A percentile compares a stretch with the other conserved stretches of the same genome.
These are phyloP conservation scores for Carollia perspicillata DNA, from an alignment of 2,113 vertebrate species.

Conservation along the genomic window DNA sequence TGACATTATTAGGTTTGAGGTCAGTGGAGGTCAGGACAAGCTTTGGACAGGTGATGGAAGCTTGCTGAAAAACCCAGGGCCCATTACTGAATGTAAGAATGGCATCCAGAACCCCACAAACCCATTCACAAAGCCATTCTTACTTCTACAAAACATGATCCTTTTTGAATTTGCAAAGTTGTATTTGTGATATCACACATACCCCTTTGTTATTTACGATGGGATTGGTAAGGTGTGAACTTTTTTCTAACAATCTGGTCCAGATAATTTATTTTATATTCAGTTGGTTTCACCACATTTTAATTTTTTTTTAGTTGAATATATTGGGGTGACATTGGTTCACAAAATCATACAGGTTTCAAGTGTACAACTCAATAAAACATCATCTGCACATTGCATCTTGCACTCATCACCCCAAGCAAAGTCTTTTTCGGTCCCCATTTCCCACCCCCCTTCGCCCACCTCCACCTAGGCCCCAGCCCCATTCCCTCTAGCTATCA, in stretches of 20 bases:
- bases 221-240: background rate
- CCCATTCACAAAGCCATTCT: background rate
- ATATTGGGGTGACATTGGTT: no score
- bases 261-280: background rate
- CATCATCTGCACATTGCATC: no score
- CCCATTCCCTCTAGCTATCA: no score
- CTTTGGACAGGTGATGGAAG: background rate
- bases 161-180: background rate
- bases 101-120: fast-evolving
- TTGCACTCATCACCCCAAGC: no score
- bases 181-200: background rate
- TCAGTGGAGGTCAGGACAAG: background rate
- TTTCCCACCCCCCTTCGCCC: no score
- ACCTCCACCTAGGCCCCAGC: no score
- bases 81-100: background rate
- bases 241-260: background rate
- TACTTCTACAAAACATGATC: background rate
- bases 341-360: no score
- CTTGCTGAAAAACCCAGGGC: background rate
- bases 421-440: no score
- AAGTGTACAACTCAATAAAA: no score
- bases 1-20: no score
- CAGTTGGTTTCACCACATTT: background rate
- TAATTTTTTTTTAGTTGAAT: background rate
- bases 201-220: background rate